phyloP scores from a whole-genome alignment of 1,140 invertebrate genomes.

The Drosophila neocordata region DNA sequence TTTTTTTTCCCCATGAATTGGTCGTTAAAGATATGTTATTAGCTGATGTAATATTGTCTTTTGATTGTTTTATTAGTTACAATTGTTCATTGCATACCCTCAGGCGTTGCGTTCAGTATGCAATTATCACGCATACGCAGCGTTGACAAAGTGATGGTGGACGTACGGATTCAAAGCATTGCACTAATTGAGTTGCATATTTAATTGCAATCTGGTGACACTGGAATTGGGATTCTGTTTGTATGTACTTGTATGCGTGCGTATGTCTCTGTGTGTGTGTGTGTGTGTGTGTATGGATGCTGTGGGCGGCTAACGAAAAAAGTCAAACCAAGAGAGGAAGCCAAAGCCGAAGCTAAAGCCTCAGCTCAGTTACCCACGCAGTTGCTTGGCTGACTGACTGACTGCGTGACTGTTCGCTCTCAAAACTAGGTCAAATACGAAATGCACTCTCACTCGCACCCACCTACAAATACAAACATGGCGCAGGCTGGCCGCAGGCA shows the following conservation, averaged over 20 bases:
- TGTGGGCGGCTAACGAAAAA: background rate
- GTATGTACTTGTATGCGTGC: background rate
- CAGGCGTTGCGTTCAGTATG: slow-evolving; percentile 36
- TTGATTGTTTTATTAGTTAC: background rate
- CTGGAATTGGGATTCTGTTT: slow-evolving; percentile 1
- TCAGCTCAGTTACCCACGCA: slow-evolving; percentile 31
- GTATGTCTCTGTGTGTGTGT: slow-evolving; percentile 1
- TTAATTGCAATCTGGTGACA: slow-evolving; percentile 41
- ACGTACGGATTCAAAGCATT: slow-evolving; percentile 8
- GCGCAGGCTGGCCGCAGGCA: slow-evolving; percentile 59
- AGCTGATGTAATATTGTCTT: background rate
- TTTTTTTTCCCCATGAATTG: no score
- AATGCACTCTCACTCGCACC: slow-evolving; percentile 58
- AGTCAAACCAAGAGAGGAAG: slow-evolving; percentile 6
- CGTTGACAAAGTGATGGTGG: slow-evolving; percentile 25
- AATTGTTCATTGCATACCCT: slow-evolving; percentile 48
- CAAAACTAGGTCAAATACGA: slow-evolving; percentile 71
- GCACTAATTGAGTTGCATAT: slow-evolving; percentile 64
- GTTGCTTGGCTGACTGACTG: slow-evolving; percentile 14
- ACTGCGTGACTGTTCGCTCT: slow-evolving; percentile 27
- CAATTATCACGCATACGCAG: slow-evolving; percentile 51
- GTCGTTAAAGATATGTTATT: no score
- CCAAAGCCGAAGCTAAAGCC: slow-evolving; percentile 23
- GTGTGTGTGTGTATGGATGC: background rate
- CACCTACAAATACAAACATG: slow-evolving; percentile 24